Evolutionary conservation across 2,113 vertebrate species (phyloP), one percentile per base, ranked within the genome.

Genomic region (Megaleporinus macrocephalus): DNA sequence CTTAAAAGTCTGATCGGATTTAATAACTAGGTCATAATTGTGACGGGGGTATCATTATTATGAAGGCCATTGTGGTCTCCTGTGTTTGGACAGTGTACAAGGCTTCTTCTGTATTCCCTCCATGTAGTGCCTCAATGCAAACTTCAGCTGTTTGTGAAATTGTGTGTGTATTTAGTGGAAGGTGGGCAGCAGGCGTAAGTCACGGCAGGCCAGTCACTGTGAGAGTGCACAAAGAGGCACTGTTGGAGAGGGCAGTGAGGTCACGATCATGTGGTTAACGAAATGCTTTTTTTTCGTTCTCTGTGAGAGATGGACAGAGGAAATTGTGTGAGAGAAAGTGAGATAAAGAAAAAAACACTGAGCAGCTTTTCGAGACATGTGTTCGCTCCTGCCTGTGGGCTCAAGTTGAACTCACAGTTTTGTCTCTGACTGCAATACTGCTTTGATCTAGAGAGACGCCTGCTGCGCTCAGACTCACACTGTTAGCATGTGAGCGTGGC

Each of bases 261-360:
- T 85, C 81, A 77, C 51, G 72, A 75, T 82, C 83, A 85, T 81
- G 87, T 84, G 85, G 41, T 83, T 51, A 2, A 61, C 20, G 14
- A 41, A 66, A 59, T 51, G 29, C 12, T 57, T 73, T 29, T 63
- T 26, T 29, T 63, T 26, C 22, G 76, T 22, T 77, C 47, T 73
- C 47, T n/a, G 69, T 27, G 20, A 63, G 16, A 57, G 24, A 69
- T 13, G 22, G 53, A 22, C 1, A 55, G 44, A 22, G 30, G 73
- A 18, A 53, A 11, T 41, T 59, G 24, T 20, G 29, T 36, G 30
- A 11, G 59, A 75, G 76, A 41, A 41, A 36, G 22, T 22, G 7
- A 12, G 13, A 41, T 6, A 41, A 15, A 24, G 15, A 44, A 27
- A 27, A 49, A 22, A 26, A 27, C 41, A 68, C 5, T 33, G 33